Evolutionary conservation across 2,113 vertebrate species (phyloP).

Genomic region (Hydrochoerus hydrochaeris): DNA sequence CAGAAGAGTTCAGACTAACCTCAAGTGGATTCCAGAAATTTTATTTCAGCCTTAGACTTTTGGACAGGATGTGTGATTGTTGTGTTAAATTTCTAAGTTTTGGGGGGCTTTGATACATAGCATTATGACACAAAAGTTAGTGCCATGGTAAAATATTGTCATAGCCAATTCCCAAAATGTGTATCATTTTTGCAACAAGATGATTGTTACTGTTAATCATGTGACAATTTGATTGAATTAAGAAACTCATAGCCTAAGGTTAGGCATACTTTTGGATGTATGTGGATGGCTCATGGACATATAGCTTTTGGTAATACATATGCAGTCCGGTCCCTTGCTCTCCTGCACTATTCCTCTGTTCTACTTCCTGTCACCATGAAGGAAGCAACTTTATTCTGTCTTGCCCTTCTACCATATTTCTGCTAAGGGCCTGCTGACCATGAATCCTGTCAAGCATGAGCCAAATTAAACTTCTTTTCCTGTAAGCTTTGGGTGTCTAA

Average conservation of each 20-base stretch:
- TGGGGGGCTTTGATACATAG: background rate
- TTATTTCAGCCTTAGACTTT: background rate
- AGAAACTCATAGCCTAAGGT: background rate
- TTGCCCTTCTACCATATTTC: background rate
- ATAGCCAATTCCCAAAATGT: background rate
- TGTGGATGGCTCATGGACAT: background rate
- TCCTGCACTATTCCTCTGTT: background rate
- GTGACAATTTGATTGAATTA: background rate
- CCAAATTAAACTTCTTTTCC: background rate
- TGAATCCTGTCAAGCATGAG: background rate
- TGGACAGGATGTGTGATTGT: background rate
- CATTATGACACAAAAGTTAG: background rate
- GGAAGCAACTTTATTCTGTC: background rate
- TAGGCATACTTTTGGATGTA: background rate
- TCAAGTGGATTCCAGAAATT: background rate
- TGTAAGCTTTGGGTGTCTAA: background rate
- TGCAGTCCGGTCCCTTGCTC: background rate
- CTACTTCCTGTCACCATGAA: background rate
- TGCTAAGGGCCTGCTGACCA: background rate
- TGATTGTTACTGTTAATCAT: background rate
- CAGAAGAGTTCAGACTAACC: background rate
- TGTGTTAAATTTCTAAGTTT: background rate
- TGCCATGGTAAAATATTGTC: background rate
- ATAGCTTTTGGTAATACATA: background rate
- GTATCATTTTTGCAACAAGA: background rate